phyloP scores from a whole-genome alignment of 1,140 invertebrate genomes.

The Drosophila ironensis region DNA sequence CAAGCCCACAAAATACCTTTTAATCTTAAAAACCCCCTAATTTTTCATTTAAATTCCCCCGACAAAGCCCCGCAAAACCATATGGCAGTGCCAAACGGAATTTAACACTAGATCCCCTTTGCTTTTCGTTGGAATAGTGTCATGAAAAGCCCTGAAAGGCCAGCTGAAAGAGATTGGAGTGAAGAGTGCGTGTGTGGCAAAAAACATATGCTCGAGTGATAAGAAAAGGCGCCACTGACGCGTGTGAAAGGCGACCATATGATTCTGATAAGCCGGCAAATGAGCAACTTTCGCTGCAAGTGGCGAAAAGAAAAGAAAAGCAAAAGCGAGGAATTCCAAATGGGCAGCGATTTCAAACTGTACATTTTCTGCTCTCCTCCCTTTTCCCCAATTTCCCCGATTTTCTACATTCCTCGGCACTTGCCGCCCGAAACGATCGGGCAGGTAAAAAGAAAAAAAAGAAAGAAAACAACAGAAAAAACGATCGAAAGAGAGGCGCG shows the following conservation, averaged over 20 bases:
- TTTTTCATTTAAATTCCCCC: no score
- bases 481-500: slow-evolving; percentile 35
- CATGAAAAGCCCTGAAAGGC: slow-evolving; percentile 26
- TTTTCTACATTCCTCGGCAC: slow-evolving; percentile 13
- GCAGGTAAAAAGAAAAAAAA: slow-evolving; percentile 1
- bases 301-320: not conserved
- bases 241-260: slow-evolving; percentile 55
- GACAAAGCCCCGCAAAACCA: no score
- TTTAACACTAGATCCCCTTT: no score
- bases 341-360: slow-evolving; percentile 39
- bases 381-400: slow-evolving; percentile 15
- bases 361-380: slow-evolving; percentile 39
- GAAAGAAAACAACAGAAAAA: not conserved
- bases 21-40: no score
- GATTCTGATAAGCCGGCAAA: slow-evolving; percentile 60
- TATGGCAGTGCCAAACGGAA: no score
- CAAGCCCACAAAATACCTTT: no score
- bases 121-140: no score
- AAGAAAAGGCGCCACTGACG: slow-evolving; percentile 31
- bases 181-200: not conserved
- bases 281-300: slow-evolving; percentile 32
- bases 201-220: slow-evolving; percentile 42
- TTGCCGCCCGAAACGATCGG: slow-evolving; percentile 12
- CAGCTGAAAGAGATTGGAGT: slow-evolving; percentile 30
- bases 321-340: not conserved